Base-by-base conservation (phyloP, 2,797 vertebrate genomes). In the Hypotaenidia philippensis region DNA sequence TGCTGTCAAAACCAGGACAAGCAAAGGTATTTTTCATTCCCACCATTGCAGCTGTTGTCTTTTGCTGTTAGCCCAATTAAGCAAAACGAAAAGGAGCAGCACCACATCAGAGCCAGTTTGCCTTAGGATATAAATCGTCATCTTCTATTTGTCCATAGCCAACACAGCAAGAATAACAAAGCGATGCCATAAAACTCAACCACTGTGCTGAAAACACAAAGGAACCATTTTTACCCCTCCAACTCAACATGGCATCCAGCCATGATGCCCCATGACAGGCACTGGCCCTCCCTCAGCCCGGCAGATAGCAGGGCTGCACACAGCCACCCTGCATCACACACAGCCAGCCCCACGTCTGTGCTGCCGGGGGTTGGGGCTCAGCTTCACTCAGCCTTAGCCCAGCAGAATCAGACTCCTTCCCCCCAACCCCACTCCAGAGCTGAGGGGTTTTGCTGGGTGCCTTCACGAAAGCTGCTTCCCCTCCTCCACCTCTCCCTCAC, bases 1-100 rank as follows among this genome's bases (percentile, higher is more conserved):
- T 94, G 93, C 86, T 90, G 87, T 95, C 95, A 95, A 80, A 95
- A 91, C 32, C 86, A 91, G 79, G 89, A 89, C 66, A 94, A 91
- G 89, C 65, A 79, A 68, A 96, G 94, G 83, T 87, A 95, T 96
- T 95, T 94, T 90, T 78, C 79, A 89, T 92, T 92, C 93, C 89
- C 86, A 91, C 66, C 72, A 68, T 86, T 89, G 75, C 91, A 95
- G 95, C 92, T 92, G 93, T 95, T 95, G 93, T 95, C 85, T 90
- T 95, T 95, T 90, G 91, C 88, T 91, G 80, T 96, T 94, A 97
- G 92, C 78, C 79, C 91, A 97, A 92, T 97, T 97, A 97, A 95
- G 65, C 89, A 94, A 93, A 94, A 61, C 7, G 5, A 84, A 95
- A 96, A 96, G 69, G 78, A 94, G 90, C 60, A 94, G 79, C 87